Base-by-base conservation (phyloP, 2,888 invertebrate species). In the Ophraella communa region DNA sequence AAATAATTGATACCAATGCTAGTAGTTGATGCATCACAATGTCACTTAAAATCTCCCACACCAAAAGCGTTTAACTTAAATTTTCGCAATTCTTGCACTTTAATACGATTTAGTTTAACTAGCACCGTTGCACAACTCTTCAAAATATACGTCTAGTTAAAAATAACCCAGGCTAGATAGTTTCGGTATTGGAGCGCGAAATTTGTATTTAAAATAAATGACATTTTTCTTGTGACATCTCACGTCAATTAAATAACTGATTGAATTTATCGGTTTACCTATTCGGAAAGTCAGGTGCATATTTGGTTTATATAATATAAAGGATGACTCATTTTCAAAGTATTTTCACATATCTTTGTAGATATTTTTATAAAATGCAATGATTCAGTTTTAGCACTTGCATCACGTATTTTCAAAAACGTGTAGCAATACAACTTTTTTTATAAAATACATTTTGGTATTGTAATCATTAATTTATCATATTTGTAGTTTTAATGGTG, bases 91-190 rank as follows among this genome's bases (percentile, higher is more conserved):
- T 61, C 56, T 61, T 62, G 55, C 67, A 67, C 64, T 63, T 58
- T 49, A 59, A 47, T 45, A 49, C 45, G 55, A 51, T 51, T 64
- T 58, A 53, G 39, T 30, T 63, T 63, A 27, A 17, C 61, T 51
- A 57, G 42, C 55, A 47, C 42, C 59, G 66, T 68, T 68, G 66
- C 68, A 65, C 64, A 66, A 68, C 68, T 68, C 60, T 49, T 59
- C 54, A 53, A 58, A 63, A 52, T 60, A 58, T 59, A 55, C 47
- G 64, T 47, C 55, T 53, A 53, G 70, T 66, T 72, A 73, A 71
- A 73, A 74, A 72, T 73, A 74, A 68, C 61, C 64, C 49, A 66
- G 66, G 69, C 69, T 70, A 71, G 70, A 53, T 42, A 57, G 52
- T 52, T 71, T 70, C 67, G 69, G 67, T 63, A 65, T 56, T 55